phyloP scores from a whole-genome alignment of 2,888 invertebrate genomes.

The Atherix ibis region DNA sequence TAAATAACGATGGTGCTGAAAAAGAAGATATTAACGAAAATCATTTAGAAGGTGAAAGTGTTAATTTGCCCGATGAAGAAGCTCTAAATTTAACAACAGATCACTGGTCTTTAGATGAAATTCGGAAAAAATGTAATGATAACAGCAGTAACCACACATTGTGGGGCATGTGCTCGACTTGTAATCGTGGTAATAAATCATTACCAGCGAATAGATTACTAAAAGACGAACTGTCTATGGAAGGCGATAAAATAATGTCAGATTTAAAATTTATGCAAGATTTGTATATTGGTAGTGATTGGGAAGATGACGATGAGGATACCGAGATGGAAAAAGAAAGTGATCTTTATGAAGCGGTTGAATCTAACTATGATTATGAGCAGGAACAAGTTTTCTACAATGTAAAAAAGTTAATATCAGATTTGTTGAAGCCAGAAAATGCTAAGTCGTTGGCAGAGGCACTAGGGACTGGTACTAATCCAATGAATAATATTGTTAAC shows the following conservation, averaged over 20 bases:
- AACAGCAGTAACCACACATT: slow-evolving; percentile 16
- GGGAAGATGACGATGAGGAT: slow-evolving; percentile 13
- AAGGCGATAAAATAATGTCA: slow-evolving; percentile 27
- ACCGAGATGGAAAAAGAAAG: slow-evolving; percentile 7
- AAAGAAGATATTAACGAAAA: no score
- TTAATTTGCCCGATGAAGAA: not conserved
- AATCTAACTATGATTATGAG: slow-evolving; percentile 8
- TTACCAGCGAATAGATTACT: slow-evolving; percentile 22
- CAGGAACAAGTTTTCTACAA: slow-evolving; percentile 18
- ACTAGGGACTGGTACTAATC: slow-evolving; percentile 12
- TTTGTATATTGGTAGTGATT: slow-evolving; percentile 20
- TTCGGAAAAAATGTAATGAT: slow-evolving; percentile 18
- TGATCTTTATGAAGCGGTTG: slow-evolving; percentile 5
- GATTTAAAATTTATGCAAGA: slow-evolving; percentile 25
- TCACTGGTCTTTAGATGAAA: slow-evolving; percentile 21
- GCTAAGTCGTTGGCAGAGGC: slow-evolving; percentile 16
- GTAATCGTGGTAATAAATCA: slow-evolving; percentile 20
- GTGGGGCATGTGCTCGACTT: slow-evolving; percentile 25
- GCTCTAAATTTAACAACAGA: slow-evolving; percentile 6
- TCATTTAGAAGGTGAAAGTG: not conserved
- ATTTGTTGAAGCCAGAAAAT: slow-evolving; percentile 21
- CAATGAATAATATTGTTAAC: slow-evolving; percentile 8
- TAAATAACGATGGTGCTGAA: slow-evolving; percentile 1
- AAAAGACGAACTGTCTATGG: slow-evolving; percentile 21
- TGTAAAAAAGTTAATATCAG: slow-evolving; percentile 22